A percentile compares a stretch with the other conserved stretches of the same genome.
Evolutionary conservation across 1,140 invertebrate species (phyloP).

Genomic region (Hycleus cichorii): DNA sequence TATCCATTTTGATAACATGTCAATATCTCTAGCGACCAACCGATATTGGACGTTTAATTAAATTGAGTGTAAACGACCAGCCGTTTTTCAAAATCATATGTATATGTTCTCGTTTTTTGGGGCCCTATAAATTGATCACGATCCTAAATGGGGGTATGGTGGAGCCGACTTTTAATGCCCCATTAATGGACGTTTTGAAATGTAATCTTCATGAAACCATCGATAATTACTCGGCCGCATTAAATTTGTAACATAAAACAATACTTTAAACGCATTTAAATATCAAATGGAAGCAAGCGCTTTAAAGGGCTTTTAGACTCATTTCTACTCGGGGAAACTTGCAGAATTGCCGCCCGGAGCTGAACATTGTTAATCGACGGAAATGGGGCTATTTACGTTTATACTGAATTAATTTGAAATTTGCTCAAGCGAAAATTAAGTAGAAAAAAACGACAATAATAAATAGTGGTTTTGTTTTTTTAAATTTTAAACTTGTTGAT

Average conservation of each 20-base stretch:
- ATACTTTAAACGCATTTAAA: conserved; percentile 31
- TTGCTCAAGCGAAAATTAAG: conserved; percentile 25
- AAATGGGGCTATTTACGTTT: conserved; percentile 31
- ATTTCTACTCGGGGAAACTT: conserved; percentile 24
- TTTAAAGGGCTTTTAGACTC: conserved; percentile 24
- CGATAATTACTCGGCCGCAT: conserved; percentile 30
- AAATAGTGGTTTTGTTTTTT: no score
- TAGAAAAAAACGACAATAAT: conserved; percentile 1
- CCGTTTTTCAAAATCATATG: no score
- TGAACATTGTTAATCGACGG: conserved; percentile 26
- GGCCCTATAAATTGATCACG: no score
- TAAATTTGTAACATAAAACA: conserved; percentile 32
- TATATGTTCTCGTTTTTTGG: no score
- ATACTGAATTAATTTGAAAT: conserved; percentile 28
- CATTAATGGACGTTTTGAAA: conserved; percentile 30
- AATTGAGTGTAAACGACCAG: no score
- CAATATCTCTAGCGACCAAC: no score
- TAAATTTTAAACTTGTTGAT: no score
- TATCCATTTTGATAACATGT: no score
- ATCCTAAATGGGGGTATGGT: no score
- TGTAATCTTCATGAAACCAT: conserved; percentile 24
- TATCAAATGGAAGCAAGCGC: conserved; percentile 26
- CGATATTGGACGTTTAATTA: no score
- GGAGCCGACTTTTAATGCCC: neutral
- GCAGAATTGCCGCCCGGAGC: conserved; percentile 23